Percentiles rank a stretch among this genome's conserved stretches.
phyloP scores from a whole-genome alignment of 2,888 invertebrate genomes.

The Tipula lateralis region DNA sequence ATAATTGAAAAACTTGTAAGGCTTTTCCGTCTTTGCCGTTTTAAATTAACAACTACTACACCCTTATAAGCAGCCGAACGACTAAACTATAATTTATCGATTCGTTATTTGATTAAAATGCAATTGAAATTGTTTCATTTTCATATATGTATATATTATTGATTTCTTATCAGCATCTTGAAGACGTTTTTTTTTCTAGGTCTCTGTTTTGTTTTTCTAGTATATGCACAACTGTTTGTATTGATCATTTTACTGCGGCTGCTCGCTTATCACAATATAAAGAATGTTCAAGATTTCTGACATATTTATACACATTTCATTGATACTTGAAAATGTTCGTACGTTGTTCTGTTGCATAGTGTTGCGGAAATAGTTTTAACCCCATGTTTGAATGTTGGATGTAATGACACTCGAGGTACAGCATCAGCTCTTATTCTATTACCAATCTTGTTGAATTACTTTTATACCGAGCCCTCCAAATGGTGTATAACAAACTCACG shows the following conservation, averaged over 20 bases:
- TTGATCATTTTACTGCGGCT: neutral
- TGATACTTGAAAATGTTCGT: neutral
- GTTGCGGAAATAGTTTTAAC: too few relatives aligned
- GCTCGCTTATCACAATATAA: neutral
- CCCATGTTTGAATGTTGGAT: too few relatives aligned
- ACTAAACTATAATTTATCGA: neutral
- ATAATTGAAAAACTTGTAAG: neutral
- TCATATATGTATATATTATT: neutral
- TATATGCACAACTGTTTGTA: neutral
- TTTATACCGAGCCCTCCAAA: too few relatives aligned
- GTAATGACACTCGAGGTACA: too few relatives aligned
- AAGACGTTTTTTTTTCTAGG: neutral
- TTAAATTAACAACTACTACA: neutral
- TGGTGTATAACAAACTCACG: too few relatives aligned
- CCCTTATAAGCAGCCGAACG: neutral
- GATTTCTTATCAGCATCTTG: neutral
- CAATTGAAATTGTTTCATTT: neutral
- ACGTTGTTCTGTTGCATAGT: too few relatives aligned
- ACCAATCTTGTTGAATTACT: too few relatives aligned
- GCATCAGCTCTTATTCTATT: too few relatives aligned
- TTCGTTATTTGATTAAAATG: neutral
- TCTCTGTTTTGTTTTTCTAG: neutral
- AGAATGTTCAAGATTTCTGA: neutral
- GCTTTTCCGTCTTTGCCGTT: neutral
- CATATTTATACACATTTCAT: neutral